Evolutionary conservation across 2,888 invertebrate genomes (phyloP), one percentile per base, ranked within the genome.

Genomic region (Agrotis puta): DNA sequence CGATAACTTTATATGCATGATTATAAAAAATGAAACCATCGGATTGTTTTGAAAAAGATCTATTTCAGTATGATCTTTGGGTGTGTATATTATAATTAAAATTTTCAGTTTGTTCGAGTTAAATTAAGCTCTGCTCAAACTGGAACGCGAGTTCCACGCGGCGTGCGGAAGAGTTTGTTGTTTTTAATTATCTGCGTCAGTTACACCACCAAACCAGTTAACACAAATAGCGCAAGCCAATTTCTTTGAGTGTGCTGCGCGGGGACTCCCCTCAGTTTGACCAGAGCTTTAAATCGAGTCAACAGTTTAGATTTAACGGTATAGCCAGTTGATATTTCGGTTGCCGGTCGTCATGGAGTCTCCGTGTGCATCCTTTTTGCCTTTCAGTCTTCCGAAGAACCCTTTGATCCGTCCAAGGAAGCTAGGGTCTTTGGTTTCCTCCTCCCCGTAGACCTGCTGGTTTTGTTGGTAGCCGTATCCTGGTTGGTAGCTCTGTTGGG

Each of bases 331-430:
- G 22, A 53, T 33, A 18, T 65, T 20, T 50, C 58, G 57, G 48
- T 59, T 48, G 64, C 76, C 70, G 61, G 67, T 73, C 74, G 92
- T 89, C 81, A 92, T 90, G 48, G 86, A 73, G 39, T 90, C 89
- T 57, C 83, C 86, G 43, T 89, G 85, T 33, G 50, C 56, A 14
- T 86, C 85, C 75, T 91, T 90, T 86, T 86, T 93, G 82, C 84
- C 87, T 83, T 73, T 88, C 79, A 85, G 84, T 83, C 80, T 90
- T 79, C 79, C 89, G 74, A 94, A 90, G 66, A 93, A 87, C 58
- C 90, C 91, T 83, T 91, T 94, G n/a, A 95, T 88, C 51, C 86
- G 81, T 43, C 90, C 92, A 63, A 94, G 82, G 61, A 95, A 87
- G 22, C 90, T 82, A 43, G 87, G 86, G 70, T 87, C 78, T 39